phyloP scores from a whole-genome alignment of 2,797 vertebrate genomes.

The Girardinus metallicus region DNA sequence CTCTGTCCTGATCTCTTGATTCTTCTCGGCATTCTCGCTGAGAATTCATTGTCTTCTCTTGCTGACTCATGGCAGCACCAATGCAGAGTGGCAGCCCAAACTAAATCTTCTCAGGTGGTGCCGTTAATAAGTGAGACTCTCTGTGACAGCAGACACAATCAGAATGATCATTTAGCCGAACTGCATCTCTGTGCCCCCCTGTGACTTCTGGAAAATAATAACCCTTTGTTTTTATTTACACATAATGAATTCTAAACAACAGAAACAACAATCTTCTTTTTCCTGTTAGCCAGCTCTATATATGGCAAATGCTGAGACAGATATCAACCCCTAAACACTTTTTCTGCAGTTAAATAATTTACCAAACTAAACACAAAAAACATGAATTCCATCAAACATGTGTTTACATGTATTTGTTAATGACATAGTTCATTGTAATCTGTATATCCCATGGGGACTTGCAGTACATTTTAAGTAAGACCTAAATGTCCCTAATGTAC shows the following conservation, averaged over 20 bases:
- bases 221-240: conserved; percentile 6
- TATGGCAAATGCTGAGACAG: neutral
- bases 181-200: neutral
- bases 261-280: conserved; percentile 6
- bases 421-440: neutral
- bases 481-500: neutral
- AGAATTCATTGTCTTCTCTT: conserved; percentile 60
- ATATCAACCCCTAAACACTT: conserved; percentile 16
- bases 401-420: neutral
- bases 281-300: neutral
- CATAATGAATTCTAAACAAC: conserved; percentile 16
- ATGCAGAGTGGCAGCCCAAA: conserved; percentile 59
- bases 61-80: conserved; percentile 51
- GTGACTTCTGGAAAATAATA: conserved; percentile 17
- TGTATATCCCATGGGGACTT: neutral
- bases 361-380: neutral
- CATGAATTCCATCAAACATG: neutral
- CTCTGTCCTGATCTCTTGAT: conserved; percentile 46
- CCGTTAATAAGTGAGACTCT: conserved; percentile 47
- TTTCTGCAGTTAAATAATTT: conserved; percentile 11
- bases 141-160: conserved; percentile 19
- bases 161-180: conserved; percentile 41
- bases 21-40: conserved; percentile 58
- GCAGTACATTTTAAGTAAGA: neutral
- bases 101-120: conserved; percentile 59